Base-by-base conservation (phyloP, 1,140 invertebrate species). In the Drosophila arawakana region DNA sequence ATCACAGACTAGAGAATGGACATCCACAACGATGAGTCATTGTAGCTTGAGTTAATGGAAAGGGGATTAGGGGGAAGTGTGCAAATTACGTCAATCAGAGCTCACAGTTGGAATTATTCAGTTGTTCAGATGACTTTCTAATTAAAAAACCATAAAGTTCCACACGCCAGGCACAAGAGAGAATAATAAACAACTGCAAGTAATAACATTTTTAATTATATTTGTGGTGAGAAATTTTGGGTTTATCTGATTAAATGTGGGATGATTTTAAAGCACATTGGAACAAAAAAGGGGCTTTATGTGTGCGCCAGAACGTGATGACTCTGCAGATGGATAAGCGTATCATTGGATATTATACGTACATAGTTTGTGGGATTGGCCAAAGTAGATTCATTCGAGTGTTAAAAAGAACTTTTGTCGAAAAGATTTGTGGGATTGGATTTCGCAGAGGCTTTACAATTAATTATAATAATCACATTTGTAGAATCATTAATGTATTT, bases 161-260 rank as follows among this genome's bases (percentile, higher is more conserved):
- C 59, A 66, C 61, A 67, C 57, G 55, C 65, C 41, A 60, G 54
- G 55, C 54, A 21, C 49, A 69, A 63, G 69, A 77, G 34, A 78
- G 59, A 82, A 81, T 73, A 80, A 60, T 49, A 74, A 79, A 63
- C 44, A 76, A 58, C 49, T 9, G 50, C 8, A 47, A 55, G 59
- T 25, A 55, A 72, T 76, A 78, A 65, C 50, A 72, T 71, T 79
- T 79, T 76, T 72, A 82, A 82, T 82, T 78, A 74, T 54, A 75
- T 74, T 13, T 69, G 72, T 69, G 66, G 44, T 74, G 72, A 70
- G 72, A 70, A 59, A 44, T 75, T 21, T 34, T 8, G 59, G 43
- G 8, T 15, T 62, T 70, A 70, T 70, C 67, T 57, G 58, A 70
- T 62, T 18, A 30, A 2, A 70, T 74, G 72, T 62, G 72, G 37